These are phyloP conservation scores for Cyrtonyx montezumae DNA, from an alignment of 2,113 vertebrate genomes.

Conservation along the genomic window DNA sequence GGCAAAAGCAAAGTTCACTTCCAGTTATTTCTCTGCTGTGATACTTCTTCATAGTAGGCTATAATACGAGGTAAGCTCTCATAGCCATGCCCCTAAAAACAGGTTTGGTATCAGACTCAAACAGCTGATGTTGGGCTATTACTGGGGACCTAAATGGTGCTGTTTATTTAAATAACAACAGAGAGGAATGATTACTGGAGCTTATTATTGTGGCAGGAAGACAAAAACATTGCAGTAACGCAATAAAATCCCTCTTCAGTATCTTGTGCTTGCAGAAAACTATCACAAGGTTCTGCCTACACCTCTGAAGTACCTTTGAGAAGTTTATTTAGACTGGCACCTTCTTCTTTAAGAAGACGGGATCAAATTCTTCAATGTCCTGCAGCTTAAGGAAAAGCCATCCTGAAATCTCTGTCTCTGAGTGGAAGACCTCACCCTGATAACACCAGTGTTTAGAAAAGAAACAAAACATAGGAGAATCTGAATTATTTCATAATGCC, in stretches of 20 bases:
- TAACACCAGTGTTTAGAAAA: background rate
- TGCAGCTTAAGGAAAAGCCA: background rate
- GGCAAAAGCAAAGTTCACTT: background rate
- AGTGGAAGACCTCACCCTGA: background rate
- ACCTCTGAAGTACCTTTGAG: background rate
- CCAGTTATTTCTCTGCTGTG: background rate
- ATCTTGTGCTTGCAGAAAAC: background rate
- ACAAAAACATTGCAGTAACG: background rate
- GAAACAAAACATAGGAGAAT: background rate
- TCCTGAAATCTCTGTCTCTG: background rate
- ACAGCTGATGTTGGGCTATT: background rate
- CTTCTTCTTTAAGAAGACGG: no score
- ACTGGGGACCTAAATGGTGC: background rate
- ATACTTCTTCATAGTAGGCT: background rate
- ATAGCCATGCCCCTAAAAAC: background rate
- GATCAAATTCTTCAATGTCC: background rate
- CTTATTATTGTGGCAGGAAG: background rate
- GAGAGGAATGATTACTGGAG: background rate
- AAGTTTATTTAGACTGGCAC: no score
- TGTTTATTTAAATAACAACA: background rate
- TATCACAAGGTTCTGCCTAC: background rate
- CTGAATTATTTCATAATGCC: background rate
- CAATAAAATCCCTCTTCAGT: background rate
- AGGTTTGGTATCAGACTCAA: background rate
- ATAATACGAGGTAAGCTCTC: background rate